Evolutionary conservation across 2,113 vertebrate species (phyloP), one percentile per base, ranked within the genome.

Genomic region (Crotalus helleri): DNA sequence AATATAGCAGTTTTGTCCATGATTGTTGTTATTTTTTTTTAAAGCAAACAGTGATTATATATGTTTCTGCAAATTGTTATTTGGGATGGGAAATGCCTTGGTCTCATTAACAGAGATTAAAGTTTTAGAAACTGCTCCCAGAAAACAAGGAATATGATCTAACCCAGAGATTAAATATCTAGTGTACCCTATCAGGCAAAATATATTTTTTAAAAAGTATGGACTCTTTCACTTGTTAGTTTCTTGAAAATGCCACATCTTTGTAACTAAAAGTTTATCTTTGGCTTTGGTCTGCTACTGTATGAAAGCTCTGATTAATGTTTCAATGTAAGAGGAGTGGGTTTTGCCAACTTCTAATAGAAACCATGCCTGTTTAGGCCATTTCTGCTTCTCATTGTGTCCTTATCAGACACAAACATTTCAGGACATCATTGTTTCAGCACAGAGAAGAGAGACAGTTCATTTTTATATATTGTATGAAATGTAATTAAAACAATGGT

Each of bases 51-150:
- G 87, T 95, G 88, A 55, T 33, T 91, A 46, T 49, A 57, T 90
- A 95, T 92, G 92, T 93, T 95, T 92, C 92, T 94, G 95, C 91
- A 96, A 94, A 54, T 8, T 87, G 86, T 91, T 96, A 55, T 51
- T 90, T 81, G 17, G 69, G 2, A 81, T 39, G 6, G 17, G 17
- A 39, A 39, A 2, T 1, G 19, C 33, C 54, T 94, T 94, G 90
- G 92, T 88, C 91, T n/a, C 0, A 0, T 53, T 94, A 96, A 94
- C 95, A 95, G 95, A 96, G 95, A 94, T 74, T 91, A 85, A 93
- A 87, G 3, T 46, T 89, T 91, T 94, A 92, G 94, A 89, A 95
- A 96, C 92, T 5, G 6, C 91, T 92, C 94, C 91, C 92, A 92
- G 23, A 93, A 95, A 95, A 91, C 33, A 46, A 51, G 94, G 95